phyloP scores from a whole-genome alignment of 2,888 invertebrate species.

The Alcis repandata region DNA sequence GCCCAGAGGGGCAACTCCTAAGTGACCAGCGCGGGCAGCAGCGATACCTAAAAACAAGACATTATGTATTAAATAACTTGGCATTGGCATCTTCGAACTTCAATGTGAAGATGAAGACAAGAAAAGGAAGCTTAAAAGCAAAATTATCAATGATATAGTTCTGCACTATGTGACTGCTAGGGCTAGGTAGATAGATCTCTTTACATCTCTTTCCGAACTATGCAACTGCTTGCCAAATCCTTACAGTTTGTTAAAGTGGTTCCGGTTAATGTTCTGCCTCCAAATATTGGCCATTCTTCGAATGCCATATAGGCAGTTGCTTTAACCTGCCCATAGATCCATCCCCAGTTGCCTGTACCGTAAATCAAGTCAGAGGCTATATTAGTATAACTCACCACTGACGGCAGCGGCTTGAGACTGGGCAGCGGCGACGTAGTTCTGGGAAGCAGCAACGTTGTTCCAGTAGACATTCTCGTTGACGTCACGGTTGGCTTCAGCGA shows the following conservation, averaged over 20 bases:
- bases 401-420: conserved; percentile 78
- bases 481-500: conserved; percentile 74
- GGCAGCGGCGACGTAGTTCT: conserved; percentile 78
- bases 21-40: conserved; percentile 54
- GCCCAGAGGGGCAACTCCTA: conserved; percentile 35
- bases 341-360: too few species aligned
- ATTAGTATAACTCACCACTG: neutral
- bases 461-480: conserved; percentile 80
- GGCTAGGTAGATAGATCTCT: too few species aligned
- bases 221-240: too few species aligned
- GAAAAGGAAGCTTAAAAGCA: too few species aligned
- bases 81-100: neutral
- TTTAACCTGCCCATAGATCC: too few species aligned
- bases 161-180: too few species aligned
- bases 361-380: too few species aligned
- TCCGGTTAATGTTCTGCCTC: too few species aligned
- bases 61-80: neutral
- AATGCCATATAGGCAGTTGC: neutral
- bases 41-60: conserved; percentile 1
- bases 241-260: too few species aligned
- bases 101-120: neutral
- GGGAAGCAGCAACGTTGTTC: conserved; percentile 75
- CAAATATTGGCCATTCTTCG: too few species aligned
- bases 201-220: too few species aligned
- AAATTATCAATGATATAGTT: too few species aligned